A percentile compares a stretch with the other conserved stretches of the same genome.
These are phyloP conservation scores for Centropus unirufus DNA, from an alignment of 2,113 vertebrate species.

Conservation along the genomic window DNA sequence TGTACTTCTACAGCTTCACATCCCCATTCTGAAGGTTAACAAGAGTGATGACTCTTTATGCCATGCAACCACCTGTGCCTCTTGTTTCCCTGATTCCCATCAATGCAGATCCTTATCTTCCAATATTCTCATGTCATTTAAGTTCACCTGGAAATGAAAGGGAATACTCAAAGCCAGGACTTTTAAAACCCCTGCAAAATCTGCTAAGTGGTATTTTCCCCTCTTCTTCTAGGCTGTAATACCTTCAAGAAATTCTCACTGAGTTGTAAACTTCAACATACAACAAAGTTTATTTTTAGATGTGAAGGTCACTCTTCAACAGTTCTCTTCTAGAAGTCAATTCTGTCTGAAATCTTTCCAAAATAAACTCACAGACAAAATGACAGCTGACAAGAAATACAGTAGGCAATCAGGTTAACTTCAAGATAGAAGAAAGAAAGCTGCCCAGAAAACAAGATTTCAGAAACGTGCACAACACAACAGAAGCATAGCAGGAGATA, in stretches of 20 bases:
- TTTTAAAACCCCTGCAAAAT: background rate
- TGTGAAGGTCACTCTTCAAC: background rate
- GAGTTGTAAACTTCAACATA: background rate
- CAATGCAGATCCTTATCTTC: accelerated
- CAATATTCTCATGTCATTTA: background rate
- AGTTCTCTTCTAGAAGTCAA: background rate
- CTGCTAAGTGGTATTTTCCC: background rate
- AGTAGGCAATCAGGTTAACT: background rate
- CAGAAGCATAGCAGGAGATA: background rate
- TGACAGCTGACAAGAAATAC: background rate
- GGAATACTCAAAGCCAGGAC: background rate
- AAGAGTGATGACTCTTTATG: background rate
- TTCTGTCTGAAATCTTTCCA: background rate
- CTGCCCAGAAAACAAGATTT: background rate
- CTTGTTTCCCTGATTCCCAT: background rate
- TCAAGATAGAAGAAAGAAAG: background rate
- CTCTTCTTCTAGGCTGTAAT: background rate
- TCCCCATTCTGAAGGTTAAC: background rate
- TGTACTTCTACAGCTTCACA: background rate
- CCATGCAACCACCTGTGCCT: background rate
- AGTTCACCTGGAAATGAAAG: background rate
- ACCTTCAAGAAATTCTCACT: background rate
- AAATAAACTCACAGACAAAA: background rate
- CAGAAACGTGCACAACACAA: background rate
- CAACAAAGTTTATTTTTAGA: background rate